Percentiles rank a stretch among this genome's conserved stretches.
Conservation (phyloP, 2,113 vertebrate species). For the Diphyllodes magnificus region DNA sequence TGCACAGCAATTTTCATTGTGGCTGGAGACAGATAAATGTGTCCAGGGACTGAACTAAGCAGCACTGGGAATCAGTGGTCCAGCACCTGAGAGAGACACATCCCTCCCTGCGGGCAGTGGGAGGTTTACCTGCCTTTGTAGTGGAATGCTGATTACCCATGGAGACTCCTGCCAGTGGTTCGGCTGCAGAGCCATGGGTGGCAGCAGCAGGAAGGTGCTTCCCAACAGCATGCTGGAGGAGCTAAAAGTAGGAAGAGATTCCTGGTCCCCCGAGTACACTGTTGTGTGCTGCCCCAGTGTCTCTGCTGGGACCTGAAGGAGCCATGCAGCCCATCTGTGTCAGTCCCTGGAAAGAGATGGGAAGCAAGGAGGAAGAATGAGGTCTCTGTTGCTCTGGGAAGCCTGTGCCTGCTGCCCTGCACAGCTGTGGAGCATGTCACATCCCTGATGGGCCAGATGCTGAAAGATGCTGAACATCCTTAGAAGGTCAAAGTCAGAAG, state of each 20-base stretch:
- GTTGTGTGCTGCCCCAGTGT: not conserved
- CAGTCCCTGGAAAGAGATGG: not conserved
- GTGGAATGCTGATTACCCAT: not conserved
- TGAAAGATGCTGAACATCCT: constrained; percentile 32
- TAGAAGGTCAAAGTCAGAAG: constrained; percentile 41
- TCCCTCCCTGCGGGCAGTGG: accelerated
- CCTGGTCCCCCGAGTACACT: not conserved
- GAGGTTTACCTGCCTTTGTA: not conserved
- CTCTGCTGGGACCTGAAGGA: not conserved
- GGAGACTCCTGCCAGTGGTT: not conserved
- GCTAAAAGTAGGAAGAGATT: not conserved
- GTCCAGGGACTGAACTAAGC: not conserved
- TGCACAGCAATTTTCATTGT: not conserved
- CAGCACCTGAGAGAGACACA: not conserved
- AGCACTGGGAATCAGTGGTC: not conserved
- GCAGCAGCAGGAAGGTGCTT: not conserved
- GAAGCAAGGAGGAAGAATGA: not conserved
- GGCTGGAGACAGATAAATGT: not conserved
- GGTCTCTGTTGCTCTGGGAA: not conserved
- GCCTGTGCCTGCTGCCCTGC: not conserved
- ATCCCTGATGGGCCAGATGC: constrained; percentile 22
- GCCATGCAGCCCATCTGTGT: not conserved
- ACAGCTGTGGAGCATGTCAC: constrained; percentile 20
- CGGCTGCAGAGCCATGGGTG: not conserved
- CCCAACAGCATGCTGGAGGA: not conserved